Conservation (phyloP, 2,113 vertebrate genomes). For the Hippopotamus amphibius region DNA sequence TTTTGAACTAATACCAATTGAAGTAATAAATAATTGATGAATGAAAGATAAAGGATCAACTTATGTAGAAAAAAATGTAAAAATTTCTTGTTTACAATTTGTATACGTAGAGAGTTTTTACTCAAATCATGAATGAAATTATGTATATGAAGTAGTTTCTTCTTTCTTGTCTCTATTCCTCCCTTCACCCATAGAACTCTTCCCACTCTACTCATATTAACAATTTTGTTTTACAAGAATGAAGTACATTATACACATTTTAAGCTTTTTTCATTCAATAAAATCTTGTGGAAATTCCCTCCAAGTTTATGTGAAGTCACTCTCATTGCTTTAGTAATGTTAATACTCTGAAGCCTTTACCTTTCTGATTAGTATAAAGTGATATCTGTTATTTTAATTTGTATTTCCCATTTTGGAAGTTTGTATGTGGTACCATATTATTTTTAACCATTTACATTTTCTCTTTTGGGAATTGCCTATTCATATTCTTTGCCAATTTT, state of each 20-base stretch:
- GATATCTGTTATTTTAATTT: conserved; percentile 14
- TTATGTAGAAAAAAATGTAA: not conserved
- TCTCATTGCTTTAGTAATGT: conserved; percentile 11
- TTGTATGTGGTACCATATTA: not conserved
- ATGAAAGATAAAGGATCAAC: not conserved
- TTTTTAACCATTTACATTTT: conserved; percentile 63
- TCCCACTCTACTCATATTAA: not conserved
- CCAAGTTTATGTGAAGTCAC: not conserved
- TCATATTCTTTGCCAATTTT: conserved; percentile 20
- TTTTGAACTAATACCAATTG: not conserved
- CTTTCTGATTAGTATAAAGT: conserved; percentile 18
- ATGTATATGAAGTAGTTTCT: not conserved
- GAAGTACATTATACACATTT: not conserved
- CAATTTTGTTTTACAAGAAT: conserved; percentile 29
- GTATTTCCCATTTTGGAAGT: conserved; percentile 53
- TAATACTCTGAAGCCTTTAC: conserved; percentile 45
- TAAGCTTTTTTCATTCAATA: not conserved
- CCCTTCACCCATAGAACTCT: not conserved
- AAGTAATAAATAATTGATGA: conserved; percentile 38
- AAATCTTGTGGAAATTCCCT: not conserved
- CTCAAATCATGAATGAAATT: conserved; percentile 2
- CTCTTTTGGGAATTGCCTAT: conserved; percentile 16
- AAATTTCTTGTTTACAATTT: not conserved
- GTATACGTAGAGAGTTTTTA: not conserved
- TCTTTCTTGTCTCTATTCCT: not conserved